phyloP scores from a whole-genome alignment of 1,140 invertebrate genomes.

The Arion vulgaris region DNA sequence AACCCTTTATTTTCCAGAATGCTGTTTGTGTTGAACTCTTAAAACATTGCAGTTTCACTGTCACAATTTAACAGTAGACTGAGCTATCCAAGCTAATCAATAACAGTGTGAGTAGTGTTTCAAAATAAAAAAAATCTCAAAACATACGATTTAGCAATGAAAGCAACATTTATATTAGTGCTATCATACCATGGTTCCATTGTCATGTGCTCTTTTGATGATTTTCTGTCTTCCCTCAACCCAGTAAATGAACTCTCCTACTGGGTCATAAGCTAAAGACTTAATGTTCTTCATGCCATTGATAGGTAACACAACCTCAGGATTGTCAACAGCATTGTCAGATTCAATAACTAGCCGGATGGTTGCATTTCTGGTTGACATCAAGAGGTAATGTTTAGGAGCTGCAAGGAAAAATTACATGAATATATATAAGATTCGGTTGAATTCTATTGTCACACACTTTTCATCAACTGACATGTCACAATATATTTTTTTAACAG shows the following conservation, averaged over 20 bases:
- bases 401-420: constrained; percentile 64
- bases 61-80: too few species aligned
- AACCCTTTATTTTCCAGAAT: too few species aligned
- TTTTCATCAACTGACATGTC: too few species aligned
- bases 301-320: constrained; percentile 71
- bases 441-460: too few species aligned
- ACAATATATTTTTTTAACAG: too few species aligned
- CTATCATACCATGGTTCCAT: constrained; percentile 75
- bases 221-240: constrained; percentile 84
- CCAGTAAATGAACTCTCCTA: constrained; percentile 85
- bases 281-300: constrained; percentile 84
- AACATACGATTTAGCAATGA: too few species aligned
- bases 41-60: too few species aligned
- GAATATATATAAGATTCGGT: too few species aligned
- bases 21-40: too few species aligned
- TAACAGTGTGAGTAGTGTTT: too few species aligned
- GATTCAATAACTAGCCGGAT: constrained; percentile 67
- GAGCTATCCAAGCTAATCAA: too few species aligned
- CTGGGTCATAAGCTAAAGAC: constrained; percentile 89
- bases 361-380: constrained; percentile 69
- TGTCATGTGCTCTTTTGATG: constrained; percentile 81
- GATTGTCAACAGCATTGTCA: constrained; percentile 44
- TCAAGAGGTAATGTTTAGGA: constrained; percentile 71
- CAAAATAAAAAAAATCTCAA: too few species aligned
- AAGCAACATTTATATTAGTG: background rate